Base-by-base conservation (phyloP, 1,140 invertebrate species). In the Euura lappo region DNA sequence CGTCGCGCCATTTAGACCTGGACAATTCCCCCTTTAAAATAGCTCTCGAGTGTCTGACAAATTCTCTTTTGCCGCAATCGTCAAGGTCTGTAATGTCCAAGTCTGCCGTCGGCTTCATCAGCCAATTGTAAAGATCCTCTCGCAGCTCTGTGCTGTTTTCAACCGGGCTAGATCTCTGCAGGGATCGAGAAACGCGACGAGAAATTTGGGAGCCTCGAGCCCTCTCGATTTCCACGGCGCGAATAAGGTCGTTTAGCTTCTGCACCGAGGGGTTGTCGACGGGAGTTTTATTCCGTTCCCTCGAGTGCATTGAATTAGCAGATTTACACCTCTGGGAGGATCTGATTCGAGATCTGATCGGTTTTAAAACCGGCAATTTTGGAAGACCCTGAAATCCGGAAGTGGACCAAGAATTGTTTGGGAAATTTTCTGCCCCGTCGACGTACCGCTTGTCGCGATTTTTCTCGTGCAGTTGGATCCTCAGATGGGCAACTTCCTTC, bases 401-500 rank as follows among this genome's bases (percentile, higher is more conserved):
- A 28, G 70, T 28, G 10, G 47, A 44, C 13, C 45, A 44, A 71
- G n/a, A 60, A 51, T 11, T 60, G 28, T 44, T 28, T 7, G 7
- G 66, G 66, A 10, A 68, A 43, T 10, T 44, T 2, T 44, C 7
- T 2, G 66, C 42, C 44, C 66, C 44, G 66, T 7, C 7, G 6
- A 87, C 84, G 68, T 87, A 86, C 85, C 84, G 81, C 13, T 79
- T 71, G 47, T 76, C 73, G 44, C 76, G 74, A 42, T 43, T 79
- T 65, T 78, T 83, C 45, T 79, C 79, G 28, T 86, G 81, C 11
- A 86, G 72, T 11, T 78, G 88, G 10, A 90, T 77, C 75, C 92
- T 89, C 11, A 93, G 83, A 6, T 89, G 79, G 0, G 90, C 90
- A 44, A 92, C 92, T 60, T 90, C 90, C 60, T 88, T 88, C 75